phyloP scores from a whole-genome alignment of 2,113 vertebrate species.

The Regulus satrapa region DNA sequence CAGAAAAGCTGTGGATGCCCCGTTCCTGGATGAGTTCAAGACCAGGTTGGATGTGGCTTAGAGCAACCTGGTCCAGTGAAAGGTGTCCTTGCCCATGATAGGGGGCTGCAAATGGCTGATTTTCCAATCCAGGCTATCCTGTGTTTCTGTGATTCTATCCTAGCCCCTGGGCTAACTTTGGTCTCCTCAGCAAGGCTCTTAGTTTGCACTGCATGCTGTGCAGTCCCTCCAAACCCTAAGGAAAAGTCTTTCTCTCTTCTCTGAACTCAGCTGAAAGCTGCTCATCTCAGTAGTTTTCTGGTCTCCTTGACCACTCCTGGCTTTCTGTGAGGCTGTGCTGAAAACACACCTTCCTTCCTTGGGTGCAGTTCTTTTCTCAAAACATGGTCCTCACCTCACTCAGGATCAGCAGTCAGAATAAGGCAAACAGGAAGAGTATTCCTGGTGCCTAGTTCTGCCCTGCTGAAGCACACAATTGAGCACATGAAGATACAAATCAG shows the following conservation, averaged over 20 bases:
- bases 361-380: not conserved
- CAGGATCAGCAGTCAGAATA: not conserved
- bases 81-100: not conserved
- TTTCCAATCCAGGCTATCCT: not conserved
- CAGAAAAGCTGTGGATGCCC: not conserved
- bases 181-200: not conserved
- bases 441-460: not conserved
- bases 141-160: not conserved
- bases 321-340: not conserved
- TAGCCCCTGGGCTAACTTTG: not conserved
- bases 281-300: not conserved
- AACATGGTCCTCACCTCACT: not conserved
- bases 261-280: accelerated
- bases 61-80: not conserved
- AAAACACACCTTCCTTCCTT: not conserved
- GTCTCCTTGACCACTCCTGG: not conserved
- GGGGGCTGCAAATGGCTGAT: not conserved
- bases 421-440: accelerated
- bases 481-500: not conserved
- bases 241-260: not conserved
- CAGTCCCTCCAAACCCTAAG: not conserved
- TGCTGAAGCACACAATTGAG: not conserved
- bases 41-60: not conserved
- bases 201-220: not conserved
- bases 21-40: accelerated